A percentile compares a stretch with the other conserved stretches of the same genome.
phyloP scores from a whole-genome alignment of 2,113 vertebrate genomes.

The Xerus inauris region DNA sequence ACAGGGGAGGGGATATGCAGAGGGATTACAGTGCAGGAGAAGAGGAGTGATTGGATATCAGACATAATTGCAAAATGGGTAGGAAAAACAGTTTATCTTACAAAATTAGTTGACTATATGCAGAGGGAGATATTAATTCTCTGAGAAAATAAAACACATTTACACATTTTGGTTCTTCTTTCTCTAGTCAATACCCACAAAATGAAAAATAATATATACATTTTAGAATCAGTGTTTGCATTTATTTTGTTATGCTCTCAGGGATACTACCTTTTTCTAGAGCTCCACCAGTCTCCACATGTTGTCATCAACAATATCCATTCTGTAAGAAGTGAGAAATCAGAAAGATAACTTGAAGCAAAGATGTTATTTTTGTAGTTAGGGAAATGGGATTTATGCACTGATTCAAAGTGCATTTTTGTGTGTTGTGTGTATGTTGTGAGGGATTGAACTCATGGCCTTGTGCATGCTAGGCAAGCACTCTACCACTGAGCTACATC shows the following conservation, averaged over 20 bases:
- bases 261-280: slow-evolving; percentile 14
- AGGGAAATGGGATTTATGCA: neutral
- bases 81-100: neutral
- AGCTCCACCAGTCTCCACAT: neutral
- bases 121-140: neutral
- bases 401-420: neutral
- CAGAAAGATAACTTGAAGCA: neutral
- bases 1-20: neutral
- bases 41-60: neutral
- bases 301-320: neutral
- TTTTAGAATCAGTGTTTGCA: neutral
- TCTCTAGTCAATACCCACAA: neutral
- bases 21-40: neutral
- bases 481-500: neutral
- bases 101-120: neutral
- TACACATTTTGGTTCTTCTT: slow-evolving; percentile 20
- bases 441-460: neutral
- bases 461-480: neutral
- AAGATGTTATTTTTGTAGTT: neutral
- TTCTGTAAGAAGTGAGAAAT: neutral
- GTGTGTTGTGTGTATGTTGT: neutral
- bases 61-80: slow-evolving; percentile 11
- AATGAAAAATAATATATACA: slow-evolving; percentile 1
- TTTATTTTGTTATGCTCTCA: neutral
- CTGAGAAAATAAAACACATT: neutral